Conservation (phyloP, 2,797 vertebrate genomes). For the Poecilia wingei region DNA sequence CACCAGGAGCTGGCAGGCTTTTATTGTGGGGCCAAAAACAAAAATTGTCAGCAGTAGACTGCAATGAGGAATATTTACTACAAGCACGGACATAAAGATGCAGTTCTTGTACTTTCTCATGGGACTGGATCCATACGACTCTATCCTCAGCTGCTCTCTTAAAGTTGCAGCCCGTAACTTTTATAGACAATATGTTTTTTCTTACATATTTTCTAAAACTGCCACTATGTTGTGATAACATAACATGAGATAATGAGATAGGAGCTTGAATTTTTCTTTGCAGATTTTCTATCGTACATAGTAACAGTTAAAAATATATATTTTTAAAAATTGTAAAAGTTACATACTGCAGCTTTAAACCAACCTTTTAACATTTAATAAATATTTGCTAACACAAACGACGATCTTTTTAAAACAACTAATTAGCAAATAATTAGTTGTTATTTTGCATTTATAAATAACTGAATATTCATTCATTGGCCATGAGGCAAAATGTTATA, state of each 20-base stretch:
- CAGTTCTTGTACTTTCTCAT: neutral
- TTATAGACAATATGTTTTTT: no score
- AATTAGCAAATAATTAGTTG: neutral
- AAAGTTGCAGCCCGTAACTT: neutral
- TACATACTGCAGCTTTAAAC: neutral
- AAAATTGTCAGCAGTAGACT: neutral
- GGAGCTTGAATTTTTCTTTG: no score
- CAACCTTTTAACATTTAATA: neutral
- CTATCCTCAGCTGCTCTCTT: neutral
- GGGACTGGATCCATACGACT: neutral
- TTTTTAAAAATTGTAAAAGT: no score
- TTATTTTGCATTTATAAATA: neutral
- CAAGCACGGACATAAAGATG: neutral
- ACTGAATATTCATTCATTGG: neutral
- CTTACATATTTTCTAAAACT: no score
- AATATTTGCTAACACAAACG: neutral
- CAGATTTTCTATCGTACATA: no score
- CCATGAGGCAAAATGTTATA: neutral
- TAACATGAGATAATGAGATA: no score
- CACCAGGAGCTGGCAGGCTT: neutral
- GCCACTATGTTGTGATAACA: no score
- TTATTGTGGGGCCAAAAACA: neutral
- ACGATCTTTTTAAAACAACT: neutral
- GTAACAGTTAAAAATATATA: no score
- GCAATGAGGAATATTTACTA: neutral